A percentile compares a stretch with the other conserved stretches of the same genome.
Evolutionary conservation across 2,797 vertebrate species (phyloP).

Genomic region (Uromys caudimaculatus): DNA sequence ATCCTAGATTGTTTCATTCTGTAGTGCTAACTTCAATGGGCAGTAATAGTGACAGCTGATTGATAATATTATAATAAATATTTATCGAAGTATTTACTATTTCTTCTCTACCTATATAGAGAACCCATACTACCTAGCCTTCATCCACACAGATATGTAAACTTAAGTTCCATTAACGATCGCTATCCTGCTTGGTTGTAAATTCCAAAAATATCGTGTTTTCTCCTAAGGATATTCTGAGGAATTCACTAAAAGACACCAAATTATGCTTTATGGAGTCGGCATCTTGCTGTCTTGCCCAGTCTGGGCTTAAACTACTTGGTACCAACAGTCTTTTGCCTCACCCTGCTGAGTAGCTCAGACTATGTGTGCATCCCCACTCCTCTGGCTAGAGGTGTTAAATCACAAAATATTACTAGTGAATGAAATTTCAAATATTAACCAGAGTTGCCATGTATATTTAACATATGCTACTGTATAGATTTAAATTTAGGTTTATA

Average conservation of each 20-base stretch:
- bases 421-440: not conserved
- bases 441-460: not conserved
- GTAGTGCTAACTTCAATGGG: not conserved
- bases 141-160: not conserved
- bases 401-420: conserved; percentile 1
- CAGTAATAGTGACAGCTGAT: not conserved
- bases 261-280: not conserved
- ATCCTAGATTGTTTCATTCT: not conserved
- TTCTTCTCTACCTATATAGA: not conserved
- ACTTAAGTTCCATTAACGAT: not conserved
- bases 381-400: not conserved
- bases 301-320: not conserved
- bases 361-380: not conserved
- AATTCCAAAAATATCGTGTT: not conserved
- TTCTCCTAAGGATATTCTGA: not conserved
- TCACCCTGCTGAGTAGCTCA: not conserved
- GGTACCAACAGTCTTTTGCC: not conserved
- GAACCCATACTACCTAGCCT: not conserved
- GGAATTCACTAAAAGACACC: conserved; percentile 11
- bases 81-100: conserved; percentile 18
- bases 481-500: not conserved
- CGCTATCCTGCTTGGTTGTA: not conserved
- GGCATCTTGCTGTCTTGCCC: not conserved
- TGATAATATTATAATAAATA: not conserved
- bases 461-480: not conserved